Evolutionary conservation across 2,888 invertebrate species (phyloP).

Genomic region (Anarsia innoxiella): DNA sequence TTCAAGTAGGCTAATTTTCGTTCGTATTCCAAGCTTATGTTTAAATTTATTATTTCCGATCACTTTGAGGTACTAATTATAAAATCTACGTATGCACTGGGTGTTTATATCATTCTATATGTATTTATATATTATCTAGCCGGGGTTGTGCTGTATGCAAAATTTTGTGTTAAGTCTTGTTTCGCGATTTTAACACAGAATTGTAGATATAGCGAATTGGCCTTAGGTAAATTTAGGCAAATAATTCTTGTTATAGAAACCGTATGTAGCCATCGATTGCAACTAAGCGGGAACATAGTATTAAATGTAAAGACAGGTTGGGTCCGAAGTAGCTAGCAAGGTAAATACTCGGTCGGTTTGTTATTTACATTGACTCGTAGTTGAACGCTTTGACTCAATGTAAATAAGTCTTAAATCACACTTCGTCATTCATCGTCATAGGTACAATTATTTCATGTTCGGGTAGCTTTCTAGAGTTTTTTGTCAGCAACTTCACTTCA

Average conservation of each 20-base stretch:
- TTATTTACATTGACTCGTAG: too few species aligned
- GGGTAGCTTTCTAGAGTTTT: neutral
- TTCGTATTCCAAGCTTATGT: constrained; percentile 58
- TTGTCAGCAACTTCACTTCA: too few species aligned
- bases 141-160: constrained; percentile 55
- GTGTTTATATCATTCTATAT: constrained; percentile 52
- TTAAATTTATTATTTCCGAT: constrained; percentile 41
- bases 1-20: constrained; percentile 47
- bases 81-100: constrained; percentile 60
- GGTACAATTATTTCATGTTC: constrained; percentile 34
- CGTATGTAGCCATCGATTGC: constrained; percentile 44
- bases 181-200: constrained; percentile 53
- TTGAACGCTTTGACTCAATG: too few species aligned
- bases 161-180: constrained; percentile 53
- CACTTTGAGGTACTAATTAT: constrained; percentile 60
- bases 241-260: constrained; percentile 49
- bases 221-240: constrained; percentile 63
- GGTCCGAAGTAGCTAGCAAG: too few species aligned
- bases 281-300: constrained; percentile 58
- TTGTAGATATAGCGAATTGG: constrained; percentile 68
- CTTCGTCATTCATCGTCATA: constrained; percentile 55
- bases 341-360: too few species aligned
- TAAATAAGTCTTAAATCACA: constrained; percentile 42
- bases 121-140: constrained; percentile 29
- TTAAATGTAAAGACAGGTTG: constrained; percentile 63